Evolutionary conservation across 2,888 invertebrate species (phyloP).

Genomic region (Acholoe squamosa): DNA sequence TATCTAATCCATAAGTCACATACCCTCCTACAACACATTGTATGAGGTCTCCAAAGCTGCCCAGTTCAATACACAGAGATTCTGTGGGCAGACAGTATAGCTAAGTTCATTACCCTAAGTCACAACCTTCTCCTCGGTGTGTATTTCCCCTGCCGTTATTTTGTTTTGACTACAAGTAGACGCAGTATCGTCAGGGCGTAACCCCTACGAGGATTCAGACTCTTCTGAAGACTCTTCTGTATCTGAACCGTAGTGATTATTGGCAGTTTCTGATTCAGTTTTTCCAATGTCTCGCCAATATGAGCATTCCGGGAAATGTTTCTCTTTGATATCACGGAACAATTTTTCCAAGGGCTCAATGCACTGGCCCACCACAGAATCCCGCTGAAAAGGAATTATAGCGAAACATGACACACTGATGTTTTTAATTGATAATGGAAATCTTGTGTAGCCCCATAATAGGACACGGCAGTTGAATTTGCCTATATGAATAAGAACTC

Average conservation of each 20-base stretch:
- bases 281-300: constrained; percentile 43
- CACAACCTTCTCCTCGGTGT: background rate
- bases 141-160: background rate
- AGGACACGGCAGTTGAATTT: background rate
- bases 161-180: background rate
- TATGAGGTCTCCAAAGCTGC: background rate
- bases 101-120: background rate
- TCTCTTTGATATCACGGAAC: constrained; percentile 40
- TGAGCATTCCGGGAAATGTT: constrained; percentile 5
- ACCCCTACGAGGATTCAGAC: background rate
- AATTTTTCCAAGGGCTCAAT: constrained; percentile 67
- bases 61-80: background rate
- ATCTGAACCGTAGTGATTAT: constrained; percentile 51
- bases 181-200: background rate
- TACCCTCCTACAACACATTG: background rate
- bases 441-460: background rate
- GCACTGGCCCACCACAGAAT: constrained; percentile 69
- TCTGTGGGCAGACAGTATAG: background rate
- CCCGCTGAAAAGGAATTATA: constrained; percentile 62
- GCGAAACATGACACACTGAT: background rate
- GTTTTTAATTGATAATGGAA: background rate
- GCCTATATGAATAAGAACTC: no score
- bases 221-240: constrained; percentile 11
- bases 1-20: background rate
- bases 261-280: no score